These are phyloP conservation scores for Parnassius orleans DNA, from an alignment of 2,888 invertebrate genomes.

Conservation along the genomic window DNA sequence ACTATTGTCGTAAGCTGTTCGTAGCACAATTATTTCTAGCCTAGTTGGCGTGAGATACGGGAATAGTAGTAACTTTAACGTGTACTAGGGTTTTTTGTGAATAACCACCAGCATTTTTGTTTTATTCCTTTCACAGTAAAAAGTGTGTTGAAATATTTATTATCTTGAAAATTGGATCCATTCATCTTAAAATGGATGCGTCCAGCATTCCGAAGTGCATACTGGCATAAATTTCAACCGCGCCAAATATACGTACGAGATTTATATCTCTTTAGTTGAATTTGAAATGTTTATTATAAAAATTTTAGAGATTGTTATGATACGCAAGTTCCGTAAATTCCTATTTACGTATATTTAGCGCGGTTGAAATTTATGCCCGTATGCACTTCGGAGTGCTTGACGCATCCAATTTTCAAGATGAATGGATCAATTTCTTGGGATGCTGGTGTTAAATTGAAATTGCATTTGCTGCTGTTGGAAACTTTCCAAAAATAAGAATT, in stretches of 20 bases:
- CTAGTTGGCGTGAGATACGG: too few relatives aligned
- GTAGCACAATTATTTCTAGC: too few relatives aligned
- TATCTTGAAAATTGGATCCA: constrained; percentile 31
- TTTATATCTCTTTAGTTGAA: constrained; percentile 28
- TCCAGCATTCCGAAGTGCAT: background rate
- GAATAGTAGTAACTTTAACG: too few relatives aligned
- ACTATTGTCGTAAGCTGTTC: too few relatives aligned
- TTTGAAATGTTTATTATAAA: background rate
- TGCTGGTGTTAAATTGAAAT: constrained; percentile 34
- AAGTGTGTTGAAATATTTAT: too few relatives aligned
- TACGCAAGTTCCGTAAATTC: too few relatives aligned
- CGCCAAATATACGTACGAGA: constrained; percentile 22
- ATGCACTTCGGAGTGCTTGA: constrained; percentile 33
- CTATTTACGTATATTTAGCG: background rate
- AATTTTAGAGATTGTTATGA: too few relatives aligned
- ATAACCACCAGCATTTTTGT: too few relatives aligned
- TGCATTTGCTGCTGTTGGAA: constrained; percentile 25
- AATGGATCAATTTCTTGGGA: constrained; percentile 36
- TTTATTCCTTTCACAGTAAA: too few relatives aligned
- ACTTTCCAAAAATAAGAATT: background rate
- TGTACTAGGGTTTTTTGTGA: too few relatives aligned
- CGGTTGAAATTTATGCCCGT: constrained; percentile 31
- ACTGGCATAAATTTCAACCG: accelerated
- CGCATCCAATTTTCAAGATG: constrained; percentile 38
- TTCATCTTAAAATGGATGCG: constrained; percentile 37